Evolutionary conservation across 2,113 vertebrate species (phyloP), one percentile per base, ranked within the genome.

Genomic region (Ascaphus truei): DNA sequence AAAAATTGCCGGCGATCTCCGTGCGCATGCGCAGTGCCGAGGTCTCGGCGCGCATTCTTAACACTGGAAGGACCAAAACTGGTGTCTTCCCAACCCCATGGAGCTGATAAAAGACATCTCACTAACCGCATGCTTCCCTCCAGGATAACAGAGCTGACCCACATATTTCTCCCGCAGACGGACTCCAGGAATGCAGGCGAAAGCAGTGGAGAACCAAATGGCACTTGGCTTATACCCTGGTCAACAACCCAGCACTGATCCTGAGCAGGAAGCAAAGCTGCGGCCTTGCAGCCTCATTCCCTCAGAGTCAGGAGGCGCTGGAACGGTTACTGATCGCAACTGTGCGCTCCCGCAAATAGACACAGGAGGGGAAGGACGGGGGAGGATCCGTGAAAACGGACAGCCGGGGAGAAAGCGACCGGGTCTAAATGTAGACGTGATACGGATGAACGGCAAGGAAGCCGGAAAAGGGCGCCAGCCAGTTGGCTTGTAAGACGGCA

Each of bases 241-340:
- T 69, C n/a, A 69, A 69, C 29, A 69, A 69, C 22, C 67, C 67
- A 10, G 36, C 26, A 22, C 34, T 69, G 31, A 61, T 61, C 36
- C 33, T 69, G 10, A 51, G 59, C 34, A 37, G 67, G 33, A 69
- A 61, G 18, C 16, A 5, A 8, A 39, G 1, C 15, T 18, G 2
- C 31, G 50, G 11, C 16, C 1, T 16, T 23, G 51, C 26, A 12
- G 6, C 5, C 20, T 12, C 25, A 10, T 29, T 4, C n/a, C n/a
- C 25, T 11, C 18, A 52, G n/a, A 69, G 20, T 22, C 57, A 39
- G 31, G 45, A 61, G 20, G 39, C 36, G 7, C 39, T 68, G 18
- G 33, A 52, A 3, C 12, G 15, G 15, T 37, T 61, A 25, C 29
- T 51, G 34, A 52, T 69, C 2, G 51, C 26, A 4, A 33, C 27